Conservation (phyloP, 2,797 vertebrate species). For the Chelmon rostratus region DNA sequence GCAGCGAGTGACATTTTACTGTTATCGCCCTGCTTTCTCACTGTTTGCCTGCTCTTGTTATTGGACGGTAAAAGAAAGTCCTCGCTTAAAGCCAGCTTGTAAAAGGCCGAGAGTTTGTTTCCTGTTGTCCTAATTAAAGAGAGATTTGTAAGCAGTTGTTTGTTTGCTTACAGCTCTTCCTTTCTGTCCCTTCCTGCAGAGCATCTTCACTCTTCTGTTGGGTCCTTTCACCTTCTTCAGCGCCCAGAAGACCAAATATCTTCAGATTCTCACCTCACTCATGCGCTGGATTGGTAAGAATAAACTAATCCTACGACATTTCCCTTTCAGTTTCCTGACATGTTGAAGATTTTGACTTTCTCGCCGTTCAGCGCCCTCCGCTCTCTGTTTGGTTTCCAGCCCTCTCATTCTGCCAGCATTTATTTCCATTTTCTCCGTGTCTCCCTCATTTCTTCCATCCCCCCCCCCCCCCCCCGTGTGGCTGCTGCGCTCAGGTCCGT, state of each 20-base stretch:
- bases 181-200: constrained; percentile 76
- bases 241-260: constrained; percentile 98
- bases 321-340: not conserved
- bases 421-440: constrained; percentile 48
- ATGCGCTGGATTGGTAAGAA: constrained; percentile 99
- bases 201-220: constrained; percentile 89
- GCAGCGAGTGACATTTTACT: not conserved
- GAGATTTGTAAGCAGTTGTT: not conserved
- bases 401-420: constrained; percentile 1
- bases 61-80: not conserved
- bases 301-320: not conserved
- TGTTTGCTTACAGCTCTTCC: not conserved
- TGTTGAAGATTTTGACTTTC: not conserved
- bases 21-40: not conserved
- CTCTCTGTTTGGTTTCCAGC: not conserved
- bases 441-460: constrained; percentile 4
- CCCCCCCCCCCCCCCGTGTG: constrained; percentile 27
- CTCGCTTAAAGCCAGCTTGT: not conserved
- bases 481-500: constrained; percentile 62
- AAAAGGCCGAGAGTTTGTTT: not conserved
- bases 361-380: not conserved
- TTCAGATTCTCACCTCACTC: constrained; percentile 96
- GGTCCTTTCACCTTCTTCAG: constrained; percentile 98
- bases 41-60: constrained; percentile 3
- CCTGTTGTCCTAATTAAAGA: not conserved